phyloP scores from a whole-genome alignment of 2,888 invertebrate genomes.

The Noctua comes region DNA sequence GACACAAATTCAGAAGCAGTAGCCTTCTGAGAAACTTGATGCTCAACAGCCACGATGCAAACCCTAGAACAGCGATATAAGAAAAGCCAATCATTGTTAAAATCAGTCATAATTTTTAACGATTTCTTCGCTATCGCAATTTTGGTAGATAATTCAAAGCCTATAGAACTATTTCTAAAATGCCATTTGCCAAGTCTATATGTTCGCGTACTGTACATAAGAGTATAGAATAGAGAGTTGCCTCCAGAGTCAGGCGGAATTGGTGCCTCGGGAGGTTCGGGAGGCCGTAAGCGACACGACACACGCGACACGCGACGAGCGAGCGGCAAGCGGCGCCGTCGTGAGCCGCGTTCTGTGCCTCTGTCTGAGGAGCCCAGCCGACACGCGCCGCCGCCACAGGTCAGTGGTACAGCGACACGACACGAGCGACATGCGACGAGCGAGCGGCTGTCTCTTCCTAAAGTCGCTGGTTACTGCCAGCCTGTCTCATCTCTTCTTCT shows the following conservation, averaged over 20 bases:
- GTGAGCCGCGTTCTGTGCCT: conserved; percentile 83
- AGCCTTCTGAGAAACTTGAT: not conserved
- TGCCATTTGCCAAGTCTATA: not conserved
- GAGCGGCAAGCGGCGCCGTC: conserved; percentile 76
- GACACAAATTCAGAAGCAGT: not conserved
- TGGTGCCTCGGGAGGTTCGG: conserved; percentile 60
- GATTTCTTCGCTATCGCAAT: not conserved
- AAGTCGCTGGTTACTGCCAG: not conserved
- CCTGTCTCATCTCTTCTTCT: too few relatives aligned
- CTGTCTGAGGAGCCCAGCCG: conserved; percentile 82
- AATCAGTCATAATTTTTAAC: not conserved
- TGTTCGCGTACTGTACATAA: not conserved
- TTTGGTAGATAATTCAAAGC: not conserved
- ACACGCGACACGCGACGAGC: conserved; percentile 64
- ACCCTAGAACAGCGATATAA: not conserved
- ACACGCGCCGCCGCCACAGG: conserved; percentile 78
- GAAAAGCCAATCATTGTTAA: not conserved
- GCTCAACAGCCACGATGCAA: not conserved
- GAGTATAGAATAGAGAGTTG: conserved; percentile 38
- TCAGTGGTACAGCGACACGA: conserved; percentile 38
- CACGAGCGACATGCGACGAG: not conserved
- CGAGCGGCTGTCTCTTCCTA: not conserved
- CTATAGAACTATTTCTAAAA: not conserved
- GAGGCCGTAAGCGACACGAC: conserved; percentile 76
- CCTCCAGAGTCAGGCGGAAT: conserved; percentile 63